Conservation (phyloP, 2,888 invertebrate genomes). For the Agriotes lineatus region DNA sequence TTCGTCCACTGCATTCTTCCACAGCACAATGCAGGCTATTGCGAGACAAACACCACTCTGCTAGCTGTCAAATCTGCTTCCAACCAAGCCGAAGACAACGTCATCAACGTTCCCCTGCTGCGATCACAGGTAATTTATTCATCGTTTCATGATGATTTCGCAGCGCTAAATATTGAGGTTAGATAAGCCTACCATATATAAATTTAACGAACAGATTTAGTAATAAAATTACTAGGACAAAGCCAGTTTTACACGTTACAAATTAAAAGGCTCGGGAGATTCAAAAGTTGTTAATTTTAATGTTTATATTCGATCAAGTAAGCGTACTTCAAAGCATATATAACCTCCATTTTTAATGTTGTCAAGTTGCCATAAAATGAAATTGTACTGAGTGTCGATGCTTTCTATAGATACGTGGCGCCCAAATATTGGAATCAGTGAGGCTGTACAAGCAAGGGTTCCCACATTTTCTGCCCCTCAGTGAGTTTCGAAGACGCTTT, state of each 20-base stretch:
- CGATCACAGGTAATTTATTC: conserved; percentile 79
- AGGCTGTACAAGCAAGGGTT: conserved; percentile 94
- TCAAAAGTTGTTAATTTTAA: too few relatives aligned
- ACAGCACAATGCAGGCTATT: conserved; percentile 79
- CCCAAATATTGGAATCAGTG: conserved; percentile 90
- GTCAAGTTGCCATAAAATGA: too few relatives aligned
- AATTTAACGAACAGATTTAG: too few relatives aligned
- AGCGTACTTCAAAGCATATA: too few relatives aligned
- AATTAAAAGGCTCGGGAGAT: too few relatives aligned
- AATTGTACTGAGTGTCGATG: too few relatives aligned
- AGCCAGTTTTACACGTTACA: too few relatives aligned
- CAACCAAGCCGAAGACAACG: conserved; percentile 65
- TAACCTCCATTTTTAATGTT: too few relatives aligned
- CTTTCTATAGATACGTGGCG: conserved; percentile 81
- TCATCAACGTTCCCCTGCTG: conserved; percentile 87
- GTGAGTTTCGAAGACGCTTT: conserved; percentile 90
- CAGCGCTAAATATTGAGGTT: too few relatives aligned
- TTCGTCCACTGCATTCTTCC: conserved; percentile 91
- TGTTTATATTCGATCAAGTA: too few relatives aligned
- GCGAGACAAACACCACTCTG: conserved; percentile 69
- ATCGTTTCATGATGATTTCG: not conserved
- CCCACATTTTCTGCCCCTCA: conserved; percentile 90
- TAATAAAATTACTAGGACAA: too few relatives aligned
- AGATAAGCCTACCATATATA: too few relatives aligned
- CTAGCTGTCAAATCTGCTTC: conserved; percentile 65